phyloP scores from a whole-genome alignment of 1,140 invertebrate species.

The Drosophila orosa region DNA sequence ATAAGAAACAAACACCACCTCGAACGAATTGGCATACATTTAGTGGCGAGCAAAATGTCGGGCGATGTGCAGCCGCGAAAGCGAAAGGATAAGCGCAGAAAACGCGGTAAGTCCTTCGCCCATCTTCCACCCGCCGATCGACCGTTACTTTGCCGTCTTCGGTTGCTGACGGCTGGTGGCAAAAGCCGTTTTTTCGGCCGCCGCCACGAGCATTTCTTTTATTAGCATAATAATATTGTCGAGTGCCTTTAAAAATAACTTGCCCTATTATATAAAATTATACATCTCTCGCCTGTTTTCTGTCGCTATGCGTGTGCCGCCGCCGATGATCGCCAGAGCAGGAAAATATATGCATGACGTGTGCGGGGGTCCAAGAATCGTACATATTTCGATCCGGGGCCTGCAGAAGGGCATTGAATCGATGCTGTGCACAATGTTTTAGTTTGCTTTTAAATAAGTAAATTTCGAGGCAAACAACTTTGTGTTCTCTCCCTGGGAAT shows the following conservation, averaged over 20 bases:
- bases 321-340: slow-evolving; percentile 26
- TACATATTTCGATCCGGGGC: slow-evolving; percentile 38
- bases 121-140: background rate
- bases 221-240: slow-evolving; percentile 80
- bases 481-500: slow-evolving; percentile 23
- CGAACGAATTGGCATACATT: slow-evolving; percentile 40
- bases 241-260: slow-evolving; percentile 83
- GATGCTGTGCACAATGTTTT: slow-evolving; percentile 5
- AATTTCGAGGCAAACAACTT: slow-evolving; percentile 1
- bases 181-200: slow-evolving; percentile 12
- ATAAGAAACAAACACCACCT: slow-evolving; percentile 24
- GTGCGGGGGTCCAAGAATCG: slow-evolving; percentile 38
- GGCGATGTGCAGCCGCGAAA: slow-evolving; percentile 89
- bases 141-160: slow-evolving; percentile 26
- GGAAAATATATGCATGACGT: slow-evolving; percentile 47
- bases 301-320: slow-evolving; percentile 77
- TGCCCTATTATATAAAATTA: slow-evolving; percentile 84
- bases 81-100: slow-evolving; percentile 89
- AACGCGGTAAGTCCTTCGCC: slow-evolving; percentile 86
- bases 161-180: slow-evolving; percentile 7
- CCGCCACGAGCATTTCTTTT: slow-evolving; percentile 65
- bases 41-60: slow-evolving; percentile 85
- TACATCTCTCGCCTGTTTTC: slow-evolving; percentile 72
- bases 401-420: slow-evolving; percentile 25
- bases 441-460: slow-evolving; percentile 2